phyloP scores from a whole-genome alignment of 2,797 vertebrate species.

The Pelobates cultripes region DNA sequence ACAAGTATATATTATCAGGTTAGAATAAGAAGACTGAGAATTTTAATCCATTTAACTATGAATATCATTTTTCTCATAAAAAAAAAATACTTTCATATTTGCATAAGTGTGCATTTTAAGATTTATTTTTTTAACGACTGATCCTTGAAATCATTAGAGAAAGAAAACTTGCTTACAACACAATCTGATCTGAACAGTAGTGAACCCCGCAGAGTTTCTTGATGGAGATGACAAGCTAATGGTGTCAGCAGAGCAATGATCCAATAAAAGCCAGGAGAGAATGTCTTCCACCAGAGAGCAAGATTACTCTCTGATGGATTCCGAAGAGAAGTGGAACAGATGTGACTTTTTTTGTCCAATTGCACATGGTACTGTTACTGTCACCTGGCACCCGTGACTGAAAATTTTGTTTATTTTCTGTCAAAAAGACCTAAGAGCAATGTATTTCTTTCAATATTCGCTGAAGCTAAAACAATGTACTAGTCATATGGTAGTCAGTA shows the following conservation, averaged over 20 bases:
- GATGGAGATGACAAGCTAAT: constrained; percentile 44
- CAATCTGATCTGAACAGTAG: constrained; percentile 33
- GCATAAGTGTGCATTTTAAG: neutral
- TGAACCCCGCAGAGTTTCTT: constrained; percentile 34
- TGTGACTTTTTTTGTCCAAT: constrained; percentile 29
- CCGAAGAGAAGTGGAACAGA: constrained; percentile 47
- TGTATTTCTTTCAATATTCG: neutral
- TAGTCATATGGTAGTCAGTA: no score
- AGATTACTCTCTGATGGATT: constrained; percentile 13
- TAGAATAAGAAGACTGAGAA: no score
- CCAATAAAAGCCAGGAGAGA: constrained; percentile 30
- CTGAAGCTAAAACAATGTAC: neutral
- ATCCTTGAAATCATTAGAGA: constrained; percentile 41
- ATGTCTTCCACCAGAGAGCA: constrained; percentile 46
- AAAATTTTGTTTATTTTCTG: constrained; percentile 33
- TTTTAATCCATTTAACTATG: no score
- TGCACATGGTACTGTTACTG: constrained; percentile 18
- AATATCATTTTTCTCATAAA: no score
- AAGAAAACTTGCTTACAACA: constrained; percentile 53
- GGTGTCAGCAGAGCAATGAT: constrained; percentile 46
- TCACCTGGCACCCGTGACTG: constrained; percentile 39
- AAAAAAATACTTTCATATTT: no score
- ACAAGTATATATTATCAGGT: no score
- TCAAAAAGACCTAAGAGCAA: neutral
- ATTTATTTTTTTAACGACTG: constrained; percentile 44